Conservation (phyloP, 2,113 vertebrate species). For the Labrus mixtus region DNA sequence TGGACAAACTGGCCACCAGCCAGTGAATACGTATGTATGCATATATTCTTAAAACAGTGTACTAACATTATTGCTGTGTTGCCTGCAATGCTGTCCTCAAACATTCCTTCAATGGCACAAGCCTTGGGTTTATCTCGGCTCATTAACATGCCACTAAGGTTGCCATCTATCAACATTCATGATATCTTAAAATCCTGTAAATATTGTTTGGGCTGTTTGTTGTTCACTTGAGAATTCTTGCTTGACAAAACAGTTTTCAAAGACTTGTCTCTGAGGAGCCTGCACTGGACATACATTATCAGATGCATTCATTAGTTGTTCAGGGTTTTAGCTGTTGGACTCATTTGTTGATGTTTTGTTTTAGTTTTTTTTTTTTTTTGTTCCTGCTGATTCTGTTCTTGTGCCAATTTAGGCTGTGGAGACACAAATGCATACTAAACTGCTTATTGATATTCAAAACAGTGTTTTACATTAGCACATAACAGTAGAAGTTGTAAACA, state of each 20-base stretch:
- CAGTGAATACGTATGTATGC: background rate
- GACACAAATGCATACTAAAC: slow-evolving; percentile 55
- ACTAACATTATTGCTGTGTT: slow-evolving; percentile 18
- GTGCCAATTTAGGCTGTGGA: slow-evolving; percentile 46
- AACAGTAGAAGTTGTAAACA: slow-evolving; percentile 17
- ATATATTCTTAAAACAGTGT: background rate
- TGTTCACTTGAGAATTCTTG: slow-evolving; percentile 36
- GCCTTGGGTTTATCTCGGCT: slow-evolving; percentile 23
- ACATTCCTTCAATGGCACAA: slow-evolving; percentile 19
- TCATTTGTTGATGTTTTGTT: slow-evolving; percentile 57
- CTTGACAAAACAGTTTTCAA: slow-evolving; percentile 26
- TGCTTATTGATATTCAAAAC: slow-evolving; percentile 49
- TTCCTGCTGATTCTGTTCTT: slow-evolving; percentile 42
- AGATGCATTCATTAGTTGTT: slow-evolving; percentile 51
- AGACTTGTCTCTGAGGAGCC: slow-evolving; percentile 24
- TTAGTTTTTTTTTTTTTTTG: slow-evolving; percentile 35
- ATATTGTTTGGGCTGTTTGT: slow-evolving; percentile 30
- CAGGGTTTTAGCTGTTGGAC: slow-evolving; percentile 41
- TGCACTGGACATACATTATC: slow-evolving; percentile 30
- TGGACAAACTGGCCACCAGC: slow-evolving; percentile 23
- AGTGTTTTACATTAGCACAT: slow-evolving; percentile 23
- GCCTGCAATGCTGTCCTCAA: slow-evolving; percentile 19
- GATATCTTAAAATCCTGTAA: slow-evolving; percentile 49
- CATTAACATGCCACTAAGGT: slow-evolving; percentile 50
- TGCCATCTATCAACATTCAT: slow-evolving; percentile 52